phyloP scores from a whole-genome alignment of 1,140 invertebrate genomes.

The Tigriopus japonicus region DNA sequence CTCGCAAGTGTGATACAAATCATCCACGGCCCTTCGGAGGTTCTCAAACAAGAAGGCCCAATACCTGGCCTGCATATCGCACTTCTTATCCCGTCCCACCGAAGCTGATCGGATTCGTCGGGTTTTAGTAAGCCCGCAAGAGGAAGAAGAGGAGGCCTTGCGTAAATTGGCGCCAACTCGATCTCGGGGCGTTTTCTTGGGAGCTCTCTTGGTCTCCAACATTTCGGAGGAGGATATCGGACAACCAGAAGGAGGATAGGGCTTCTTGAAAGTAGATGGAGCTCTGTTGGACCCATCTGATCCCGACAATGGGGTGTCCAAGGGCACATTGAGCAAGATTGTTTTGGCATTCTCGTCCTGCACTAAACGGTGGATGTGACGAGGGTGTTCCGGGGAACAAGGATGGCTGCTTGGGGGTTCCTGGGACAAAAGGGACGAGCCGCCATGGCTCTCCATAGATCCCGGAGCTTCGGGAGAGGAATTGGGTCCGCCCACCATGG shows the following conservation, averaged over 20 bases:
- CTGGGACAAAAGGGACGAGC: too few species aligned
- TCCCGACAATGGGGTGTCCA: neutral
- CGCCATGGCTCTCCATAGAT: too few species aligned
- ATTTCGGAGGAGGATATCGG: neutral
- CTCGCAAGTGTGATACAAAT: constrained; percentile 43
- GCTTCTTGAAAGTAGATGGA: neutral
- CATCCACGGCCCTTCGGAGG: constrained; percentile 64
- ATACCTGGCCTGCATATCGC: constrained; percentile 41
- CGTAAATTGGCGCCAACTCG: neutral
- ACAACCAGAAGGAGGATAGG: neutral
- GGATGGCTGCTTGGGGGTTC: too few species aligned
- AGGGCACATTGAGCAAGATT: neutral
- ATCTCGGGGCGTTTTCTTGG: neutral
- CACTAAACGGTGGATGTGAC: neutral
- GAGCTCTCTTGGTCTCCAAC: neutral
- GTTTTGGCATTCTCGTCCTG: neutral
- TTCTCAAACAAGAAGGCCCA: constrained; percentile 91
- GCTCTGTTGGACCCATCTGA: neutral
- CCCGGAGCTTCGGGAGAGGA: too few species aligned
- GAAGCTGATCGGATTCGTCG: constrained; percentile 52
- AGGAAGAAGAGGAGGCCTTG: too few species aligned
- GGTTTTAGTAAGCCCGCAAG: too few species aligned
- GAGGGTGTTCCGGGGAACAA: too few species aligned
- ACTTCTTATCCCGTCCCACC: constrained; percentile 62
- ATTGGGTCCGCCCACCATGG: too few species aligned